A percentile compares a stretch with the other conserved stretches of the same genome.
These are phyloP conservation scores for Paelopatides confundens DNA, from an alignment of 53 echinoderm and acorn worm genomes.

Conservation along the genomic window DNA sequence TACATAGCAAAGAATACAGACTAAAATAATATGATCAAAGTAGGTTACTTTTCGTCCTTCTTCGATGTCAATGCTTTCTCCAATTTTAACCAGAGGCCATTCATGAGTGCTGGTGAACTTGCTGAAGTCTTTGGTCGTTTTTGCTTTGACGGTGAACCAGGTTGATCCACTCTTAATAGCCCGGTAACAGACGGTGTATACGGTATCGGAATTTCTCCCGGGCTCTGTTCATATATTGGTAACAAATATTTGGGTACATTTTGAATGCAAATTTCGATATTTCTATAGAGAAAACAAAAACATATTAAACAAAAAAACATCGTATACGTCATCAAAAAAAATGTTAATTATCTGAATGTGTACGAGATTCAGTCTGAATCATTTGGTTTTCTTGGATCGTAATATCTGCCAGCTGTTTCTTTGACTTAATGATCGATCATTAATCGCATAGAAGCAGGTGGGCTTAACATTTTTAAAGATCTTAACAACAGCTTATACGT, in stretches of 20 bases:
- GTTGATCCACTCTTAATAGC: not conserved
- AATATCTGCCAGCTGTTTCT: no score
- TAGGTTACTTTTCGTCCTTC: not conserved
- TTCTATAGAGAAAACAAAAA: not conserved
- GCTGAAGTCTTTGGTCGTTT: not conserved
- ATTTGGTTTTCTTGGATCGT: no score
- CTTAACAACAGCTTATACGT: no score
- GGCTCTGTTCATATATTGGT: not conserved
- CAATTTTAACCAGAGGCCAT: slow-evolving; percentile 9
- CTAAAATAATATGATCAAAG: not conserved
- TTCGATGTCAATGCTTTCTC: slow-evolving; percentile 1
- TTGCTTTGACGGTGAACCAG: slow-evolving; percentile 5
- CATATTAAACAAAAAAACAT: no score
- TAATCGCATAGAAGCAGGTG: no score
- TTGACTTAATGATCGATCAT: no score
- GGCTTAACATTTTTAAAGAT: no score
- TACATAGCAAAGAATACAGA: no score
- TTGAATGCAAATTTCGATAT: slow-evolving; percentile 1
- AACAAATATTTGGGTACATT: slow-evolving; percentile 7
- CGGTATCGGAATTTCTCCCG: slow-evolving; percentile 8
- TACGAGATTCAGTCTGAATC: no score
- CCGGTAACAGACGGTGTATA: not conserved
- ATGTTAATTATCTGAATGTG: no score
- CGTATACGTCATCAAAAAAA: no score
- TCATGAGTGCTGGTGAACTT: slow-evolving; percentile 31